Evolutionary conservation across 2,797 vertebrate genomes (phyloP), one percentile per base, ranked within the genome.

Genomic region (Valencia hispanica): DNA sequence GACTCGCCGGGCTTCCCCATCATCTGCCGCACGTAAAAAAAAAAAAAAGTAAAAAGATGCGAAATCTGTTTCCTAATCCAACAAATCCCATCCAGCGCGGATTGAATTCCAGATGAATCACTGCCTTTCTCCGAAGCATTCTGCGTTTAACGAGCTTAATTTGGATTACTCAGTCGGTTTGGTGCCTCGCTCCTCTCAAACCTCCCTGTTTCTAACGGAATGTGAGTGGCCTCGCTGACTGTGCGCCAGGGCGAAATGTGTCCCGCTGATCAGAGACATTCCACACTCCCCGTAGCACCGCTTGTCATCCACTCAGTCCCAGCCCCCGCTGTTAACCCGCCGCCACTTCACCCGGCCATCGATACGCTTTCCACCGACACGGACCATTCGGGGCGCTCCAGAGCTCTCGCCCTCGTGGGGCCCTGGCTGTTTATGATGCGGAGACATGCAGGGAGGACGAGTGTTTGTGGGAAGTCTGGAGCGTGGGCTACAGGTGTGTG

Each of bases 1-100:
- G 97, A 96, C 87, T 99, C 98, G 0, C 94, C 90, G 7, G 97
- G 94, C 41, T 99, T 99, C 79, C 97, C 84, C 86, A 99, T 98
- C 70, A 99, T 97, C 98, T 99, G 91, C 2, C 0, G 63, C 30
- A 68, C 0, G 30, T 11, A 55, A 27, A 25, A 51, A 2, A 55
- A 55, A 10, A 55, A n/a, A 48, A 48, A 48, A 55, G n/a, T 30
- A 69, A 63, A 1, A 0, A 1, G 8, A 76, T 17, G 78, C 78
- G 59, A 86, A 70, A 77, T 86, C 47, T 12, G 77, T 79, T 88
- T 82, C 70, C 81, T 80, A 88, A 86, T 82, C 30, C 69, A 57
- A 87, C 86, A 85, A 86, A 90, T 86, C 79, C 82, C 69, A 68
- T 72, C 74, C 48, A 12, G 76, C 25, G 71, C 78, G 68, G 80